Conservation (phyloP, 2,888 invertebrate genomes). For the Melolontha melolontha region DNA sequence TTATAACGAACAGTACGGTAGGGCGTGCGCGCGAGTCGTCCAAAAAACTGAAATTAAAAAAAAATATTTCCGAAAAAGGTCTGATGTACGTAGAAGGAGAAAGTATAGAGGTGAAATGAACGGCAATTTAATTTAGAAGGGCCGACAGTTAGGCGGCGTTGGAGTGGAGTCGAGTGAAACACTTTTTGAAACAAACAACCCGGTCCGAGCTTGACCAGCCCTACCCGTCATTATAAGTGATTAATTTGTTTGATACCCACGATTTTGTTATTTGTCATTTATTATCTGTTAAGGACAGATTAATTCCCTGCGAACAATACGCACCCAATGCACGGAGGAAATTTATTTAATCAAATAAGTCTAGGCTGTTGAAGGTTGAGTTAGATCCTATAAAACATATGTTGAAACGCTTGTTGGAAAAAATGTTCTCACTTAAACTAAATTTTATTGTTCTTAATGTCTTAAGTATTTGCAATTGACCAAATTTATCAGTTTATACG, state of each 20-base stretch:
- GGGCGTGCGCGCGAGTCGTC: not conserved
- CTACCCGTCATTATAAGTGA: constrained; percentile 39
- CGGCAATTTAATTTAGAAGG: constrained; percentile 31
- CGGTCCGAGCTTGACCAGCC: constrained; percentile 25
- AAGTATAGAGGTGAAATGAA: constrained; percentile 24
- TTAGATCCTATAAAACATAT: too few relatives aligned
- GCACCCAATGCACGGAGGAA: constrained; percentile 3
- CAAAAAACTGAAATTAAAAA: constrained; percentile 9
- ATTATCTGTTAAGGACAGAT: constrained; percentile 49
- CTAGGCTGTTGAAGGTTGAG: too few relatives aligned
- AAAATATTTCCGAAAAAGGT: constrained; percentile 10
- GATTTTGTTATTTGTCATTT: constrained; percentile 48
- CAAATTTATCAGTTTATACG: too few relatives aligned
- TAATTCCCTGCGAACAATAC: constrained; percentile 33
- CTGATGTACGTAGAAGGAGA: not conserved
- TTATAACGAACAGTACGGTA: constrained; percentile 14
- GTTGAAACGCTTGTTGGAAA: too few relatives aligned
- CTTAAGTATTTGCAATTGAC: too few relatives aligned
- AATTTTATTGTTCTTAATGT: too few relatives aligned
- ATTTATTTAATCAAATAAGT: constrained; percentile 16
- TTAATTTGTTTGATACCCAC: constrained; percentile 41
- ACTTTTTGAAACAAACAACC: constrained; percentile 24
- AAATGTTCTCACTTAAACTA: too few relatives aligned
- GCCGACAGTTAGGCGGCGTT: constrained; percentile 20
- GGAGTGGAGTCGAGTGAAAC: constrained; percentile 13